A percentile compares a stretch with the other conserved stretches of the same genome.
Evolutionary conservation across 2,113 vertebrate genomes (phyloP).

Genomic region (Lycocorax pyrrhopterus): DNA sequence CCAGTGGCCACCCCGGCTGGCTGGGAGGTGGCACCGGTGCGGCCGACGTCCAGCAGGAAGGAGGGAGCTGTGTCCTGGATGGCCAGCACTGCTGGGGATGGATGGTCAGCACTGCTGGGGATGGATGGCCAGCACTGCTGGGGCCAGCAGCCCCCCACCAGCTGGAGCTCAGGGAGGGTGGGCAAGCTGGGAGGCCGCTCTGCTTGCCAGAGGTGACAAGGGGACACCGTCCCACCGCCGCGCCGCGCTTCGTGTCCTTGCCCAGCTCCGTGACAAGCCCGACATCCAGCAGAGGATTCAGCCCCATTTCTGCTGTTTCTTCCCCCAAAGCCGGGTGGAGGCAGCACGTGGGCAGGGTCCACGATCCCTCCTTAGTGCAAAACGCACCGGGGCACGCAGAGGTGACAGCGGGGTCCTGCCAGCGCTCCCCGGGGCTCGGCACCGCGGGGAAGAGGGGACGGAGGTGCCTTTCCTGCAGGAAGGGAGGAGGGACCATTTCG

Average conservation of each 20-base stretch:
- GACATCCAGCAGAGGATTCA: background rate
- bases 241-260: background rate
- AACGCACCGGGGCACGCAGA: background rate
- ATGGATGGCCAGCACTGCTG: background rate
- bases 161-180: accelerated
- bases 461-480: background rate
- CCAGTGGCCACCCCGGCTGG: background rate
- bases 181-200: background rate
- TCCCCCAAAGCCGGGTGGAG: background rate
- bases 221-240: background rate
- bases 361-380: slow-evolving; percentile 49
- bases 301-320: background rate
- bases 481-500: slow-evolving; percentile 23
- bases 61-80: background rate
- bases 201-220: background rate
- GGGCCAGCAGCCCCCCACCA: background rate
- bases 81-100: too few species aligned
- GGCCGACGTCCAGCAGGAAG: accelerated
- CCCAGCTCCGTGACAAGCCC: background rate
- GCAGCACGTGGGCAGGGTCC: background rate
- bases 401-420: background rate
- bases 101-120: background rate
- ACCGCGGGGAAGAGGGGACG: background rate
- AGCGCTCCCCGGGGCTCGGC: background rate
- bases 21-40: background rate